These are phyloP conservation scores for Leptocoma aspasia DNA, from an alignment of 2,113 vertebrate species.

Conservation along the genomic window DNA sequence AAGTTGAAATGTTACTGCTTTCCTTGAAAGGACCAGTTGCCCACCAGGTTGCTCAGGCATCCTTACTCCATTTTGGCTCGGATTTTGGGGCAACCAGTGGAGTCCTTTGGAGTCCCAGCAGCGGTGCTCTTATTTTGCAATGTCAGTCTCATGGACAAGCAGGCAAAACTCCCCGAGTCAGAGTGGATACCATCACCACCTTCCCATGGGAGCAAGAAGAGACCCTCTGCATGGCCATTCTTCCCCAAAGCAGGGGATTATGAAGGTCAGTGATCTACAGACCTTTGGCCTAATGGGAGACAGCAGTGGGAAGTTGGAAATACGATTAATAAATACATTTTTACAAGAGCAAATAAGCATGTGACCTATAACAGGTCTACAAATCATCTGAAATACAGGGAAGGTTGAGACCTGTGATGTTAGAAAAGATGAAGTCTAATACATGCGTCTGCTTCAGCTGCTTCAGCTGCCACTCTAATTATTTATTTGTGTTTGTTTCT, in stretches of 20 bases:
- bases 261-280: not conserved
- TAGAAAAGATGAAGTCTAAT: not conserved
- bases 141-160: not conserved
- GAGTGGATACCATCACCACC: not conserved
- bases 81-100: not conserved
- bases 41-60: not conserved
- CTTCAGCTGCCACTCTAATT: not conserved
- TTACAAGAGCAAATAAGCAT: not conserved
- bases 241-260: not conserved
- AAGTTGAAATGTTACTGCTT: not conserved
- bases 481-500: not conserved
- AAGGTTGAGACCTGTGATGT: not conserved
- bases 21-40: not conserved
- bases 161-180: not conserved
- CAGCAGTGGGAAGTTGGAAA: not conserved
- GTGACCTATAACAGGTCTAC: not conserved
- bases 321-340: not conserved
- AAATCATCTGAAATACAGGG: not conserved
- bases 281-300: not conserved
- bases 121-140: not conserved
- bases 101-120: not conserved
- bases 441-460: not conserved
- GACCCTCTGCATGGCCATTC: not conserved
- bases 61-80: fast-evolving
- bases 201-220: not conserved